phyloP scores from a whole-genome alignment of 2,797 vertebrate species.

The Podarcis siculus region DNA sequence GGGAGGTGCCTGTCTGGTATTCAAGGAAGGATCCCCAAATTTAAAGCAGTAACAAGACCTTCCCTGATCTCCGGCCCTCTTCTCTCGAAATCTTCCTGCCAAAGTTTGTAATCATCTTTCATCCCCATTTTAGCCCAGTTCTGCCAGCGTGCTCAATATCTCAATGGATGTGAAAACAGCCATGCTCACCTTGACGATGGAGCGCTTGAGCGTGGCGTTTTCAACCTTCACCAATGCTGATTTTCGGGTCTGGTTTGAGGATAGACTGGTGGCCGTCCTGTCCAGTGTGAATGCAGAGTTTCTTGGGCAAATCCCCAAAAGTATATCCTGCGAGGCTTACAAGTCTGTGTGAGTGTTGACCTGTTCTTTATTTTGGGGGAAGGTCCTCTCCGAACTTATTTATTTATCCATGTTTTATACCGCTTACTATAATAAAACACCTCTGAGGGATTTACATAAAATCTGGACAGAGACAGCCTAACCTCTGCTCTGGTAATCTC shows the following conservation, averaged over 20 bases:
- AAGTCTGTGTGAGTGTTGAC: constrained; percentile 58
- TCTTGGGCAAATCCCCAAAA: constrained; percentile 44
- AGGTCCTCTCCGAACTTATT: no score
- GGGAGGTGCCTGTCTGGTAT: no score
- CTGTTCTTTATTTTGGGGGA: neutral
- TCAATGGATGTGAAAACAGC: constrained; percentile 22
- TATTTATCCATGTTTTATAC: no score
- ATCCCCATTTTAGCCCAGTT: constrained; percentile 15
- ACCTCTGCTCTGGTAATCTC: no score
- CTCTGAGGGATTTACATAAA: no score
- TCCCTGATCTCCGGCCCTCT: neutral
- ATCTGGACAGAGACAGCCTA: no score
- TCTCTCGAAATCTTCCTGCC: neutral
- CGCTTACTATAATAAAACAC: no score
- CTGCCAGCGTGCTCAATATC: neutral
- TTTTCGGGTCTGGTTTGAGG: constrained; percentile 44
- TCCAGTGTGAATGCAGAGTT: constrained; percentile 13
- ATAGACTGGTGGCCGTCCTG: constrained; percentile 17
- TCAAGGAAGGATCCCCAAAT: neutral
- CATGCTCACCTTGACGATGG: constrained; percentile 43
- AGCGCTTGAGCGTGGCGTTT: neutral
- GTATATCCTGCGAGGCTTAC: constrained; percentile 47
- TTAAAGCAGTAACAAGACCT: neutral
- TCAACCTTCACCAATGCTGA: neutral
- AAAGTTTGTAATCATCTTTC: neutral